Evolutionary conservation across 1,140 invertebrate genomes (phyloP).

Genomic region (Drosophila jambulina): DNA sequence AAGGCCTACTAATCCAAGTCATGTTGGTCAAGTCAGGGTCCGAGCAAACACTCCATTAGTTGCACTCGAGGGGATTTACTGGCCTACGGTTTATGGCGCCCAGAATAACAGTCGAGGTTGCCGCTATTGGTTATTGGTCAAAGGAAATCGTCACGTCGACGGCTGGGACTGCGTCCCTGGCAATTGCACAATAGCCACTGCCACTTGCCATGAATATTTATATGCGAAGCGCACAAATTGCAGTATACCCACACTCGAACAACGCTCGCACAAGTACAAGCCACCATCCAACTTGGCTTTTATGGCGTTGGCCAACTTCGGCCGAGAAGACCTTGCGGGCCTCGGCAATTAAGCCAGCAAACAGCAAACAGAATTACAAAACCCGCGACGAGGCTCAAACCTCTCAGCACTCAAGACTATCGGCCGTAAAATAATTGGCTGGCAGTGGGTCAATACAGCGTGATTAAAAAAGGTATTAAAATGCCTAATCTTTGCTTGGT

Average conservation of each 20-base stretch:
- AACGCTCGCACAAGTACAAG: slow-evolving; percentile 3
- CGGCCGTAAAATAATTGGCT: slow-evolving; percentile 38
- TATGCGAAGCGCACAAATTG: slow-evolving; percentile 49
- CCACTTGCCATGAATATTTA: slow-evolving; percentile 68
- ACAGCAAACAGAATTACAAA: slow-evolving; percentile 48
- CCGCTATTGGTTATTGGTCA: slow-evolving; percentile 26
- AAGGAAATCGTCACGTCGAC: slow-evolving; percentile 50
- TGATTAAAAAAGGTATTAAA: slow-evolving; percentile 23
- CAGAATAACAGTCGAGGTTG: slow-evolving; percentile 40
- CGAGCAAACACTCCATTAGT: slow-evolving; percentile 26
- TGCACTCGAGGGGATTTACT: slow-evolving; percentile 17
- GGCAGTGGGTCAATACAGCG: slow-evolving; percentile 36
- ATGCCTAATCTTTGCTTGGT: slow-evolving; percentile 2
- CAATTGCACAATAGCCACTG: slow-evolving; percentile 59
- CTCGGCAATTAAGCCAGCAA: slow-evolving; percentile 51
- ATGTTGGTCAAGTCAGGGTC: slow-evolving; percentile 33
- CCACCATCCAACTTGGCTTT: slow-evolving; percentile 51
- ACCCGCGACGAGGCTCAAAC: slow-evolving; percentile 6
- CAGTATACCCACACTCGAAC: slow-evolving; percentile 11
- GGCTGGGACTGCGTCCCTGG: slow-evolving; percentile 33
- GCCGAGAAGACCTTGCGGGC: slow-evolving; percentile 68
- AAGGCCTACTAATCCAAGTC: slow-evolving; percentile 9
- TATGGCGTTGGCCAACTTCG: slow-evolving; percentile 69
- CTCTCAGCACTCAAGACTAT: slow-evolving; percentile 16
- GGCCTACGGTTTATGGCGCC: slow-evolving; percentile 10